Evolutionary conservation across 2,113 vertebrate genomes (phyloP).

Genomic region (Dascyllus trimaculatus): DNA sequence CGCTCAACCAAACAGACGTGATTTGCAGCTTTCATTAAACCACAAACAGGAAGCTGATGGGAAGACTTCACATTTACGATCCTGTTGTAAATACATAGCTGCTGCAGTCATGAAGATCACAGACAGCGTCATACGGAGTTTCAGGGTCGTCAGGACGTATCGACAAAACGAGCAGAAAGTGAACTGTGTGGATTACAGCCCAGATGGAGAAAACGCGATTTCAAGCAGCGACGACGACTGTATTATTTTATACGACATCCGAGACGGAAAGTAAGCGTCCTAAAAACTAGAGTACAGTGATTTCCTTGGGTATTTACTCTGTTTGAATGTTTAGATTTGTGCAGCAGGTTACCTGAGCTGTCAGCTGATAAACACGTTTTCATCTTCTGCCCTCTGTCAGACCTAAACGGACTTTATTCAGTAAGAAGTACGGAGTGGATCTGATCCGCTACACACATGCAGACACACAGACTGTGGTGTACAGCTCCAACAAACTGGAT

Average conservation of each 20-base stretch:
- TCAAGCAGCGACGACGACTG: constrained; percentile 98
- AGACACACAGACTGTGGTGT: constrained; percentile 92
- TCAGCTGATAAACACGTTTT: neutral
- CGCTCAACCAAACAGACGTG: neutral
- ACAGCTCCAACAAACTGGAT: constrained; percentile 99
- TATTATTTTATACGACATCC: constrained; percentile 96
- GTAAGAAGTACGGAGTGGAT: constrained; percentile 99
- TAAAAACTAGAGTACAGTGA: no score
- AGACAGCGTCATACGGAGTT: constrained; percentile 94
- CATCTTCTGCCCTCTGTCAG: constrained; percentile 72
- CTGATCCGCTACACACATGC: constrained; percentile 96
- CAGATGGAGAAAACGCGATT: constrained; percentile 94
- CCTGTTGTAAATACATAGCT: neutral
- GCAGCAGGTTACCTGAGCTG: neutral
- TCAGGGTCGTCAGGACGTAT: constrained; percentile 96
- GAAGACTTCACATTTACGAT: neutral
- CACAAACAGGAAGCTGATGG: neutral
- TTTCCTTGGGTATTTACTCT: neutral
- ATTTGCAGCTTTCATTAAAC: neutral
- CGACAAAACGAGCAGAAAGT: constrained; percentile 94
- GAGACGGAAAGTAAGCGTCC: constrained; percentile 92
- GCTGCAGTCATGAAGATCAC: constrained; percentile 91
- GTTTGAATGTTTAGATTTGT: neutral
- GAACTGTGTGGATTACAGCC: constrained; percentile 97
- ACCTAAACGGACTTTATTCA: constrained; percentile 93